Base-by-base conservation (phyloP, 2,797 vertebrate genomes). In the Hybognathus amarus region DNA sequence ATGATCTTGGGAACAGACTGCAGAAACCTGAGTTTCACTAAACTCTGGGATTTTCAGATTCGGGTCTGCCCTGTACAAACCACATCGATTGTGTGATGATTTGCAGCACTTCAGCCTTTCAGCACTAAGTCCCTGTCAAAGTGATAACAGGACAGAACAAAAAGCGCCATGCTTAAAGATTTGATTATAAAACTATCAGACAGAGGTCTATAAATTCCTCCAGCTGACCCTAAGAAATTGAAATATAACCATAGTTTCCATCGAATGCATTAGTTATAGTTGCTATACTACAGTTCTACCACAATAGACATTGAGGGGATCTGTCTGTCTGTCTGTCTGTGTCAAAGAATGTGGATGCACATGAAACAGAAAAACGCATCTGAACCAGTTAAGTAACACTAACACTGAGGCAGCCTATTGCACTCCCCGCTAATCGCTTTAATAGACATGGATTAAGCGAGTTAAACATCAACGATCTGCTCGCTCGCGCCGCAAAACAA, bases 61-160 rank as follows among this genome's bases (percentile, higher is more conserved):
- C 2, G 17, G 71, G 27, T 47, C 45, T 47, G 45, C 45, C 45
- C 33, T 83, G 54, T 18, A 66, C 68, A 84, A 78, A 83, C 79
- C 63, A 18, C 56, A 73, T 79, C 74, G 47, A 18, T 15, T 8
- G 52, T 52, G 52, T 87, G 84, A 86, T 87, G 79, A 88, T 84
- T 89, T 87, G 70, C 85, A 80, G 82, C 17, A 56, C 66, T 69
- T 87, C 73, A 74, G 69, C 45, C 52, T 84, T 52, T 76, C 66
- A 85, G 83, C 61, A 63, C 15, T 1, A 50, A 54, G 20, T 27
- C 10, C 12, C 9, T 30, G 68, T 40, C 70, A 64, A 56, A 61
- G 12, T 17, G 67, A 85, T 85, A 77, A 70, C 45, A 76, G 33
- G 68, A 79, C 17, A 33, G 36, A 83, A 22, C 66, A 38, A 52